These are phyloP conservation scores for Eospalax fontanierii DNA, from an alignment of 2,797 vertebrate species.

Conservation along the genomic window DNA sequence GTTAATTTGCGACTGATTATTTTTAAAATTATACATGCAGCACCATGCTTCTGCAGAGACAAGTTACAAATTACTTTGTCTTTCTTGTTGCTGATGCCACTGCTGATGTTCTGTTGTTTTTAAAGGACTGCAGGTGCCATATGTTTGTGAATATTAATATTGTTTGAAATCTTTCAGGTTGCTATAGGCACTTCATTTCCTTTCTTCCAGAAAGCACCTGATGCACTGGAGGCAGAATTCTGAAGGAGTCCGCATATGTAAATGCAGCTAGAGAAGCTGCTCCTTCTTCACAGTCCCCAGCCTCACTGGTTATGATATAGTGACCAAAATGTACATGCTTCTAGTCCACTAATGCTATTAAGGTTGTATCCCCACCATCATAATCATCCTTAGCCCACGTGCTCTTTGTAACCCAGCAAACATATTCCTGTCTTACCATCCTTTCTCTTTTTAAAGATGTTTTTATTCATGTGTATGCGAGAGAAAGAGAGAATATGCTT, in stretches of 20 bases:
- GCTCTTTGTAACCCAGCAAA: not conserved
- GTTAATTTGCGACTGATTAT: slow-evolving; percentile 76
- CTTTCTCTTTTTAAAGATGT: not conserved
- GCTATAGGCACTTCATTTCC: slow-evolving; percentile 27
- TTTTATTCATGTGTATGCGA: not conserved
- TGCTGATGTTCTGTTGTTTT: slow-evolving; percentile 56
- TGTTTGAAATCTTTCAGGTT: slow-evolving; percentile 41
- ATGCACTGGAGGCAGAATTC: not conserved
- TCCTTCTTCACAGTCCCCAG: not conserved
- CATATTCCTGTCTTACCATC: not conserved
- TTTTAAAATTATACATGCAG: slow-evolving; percentile 71
- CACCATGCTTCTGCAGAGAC: slow-evolving; percentile 38
- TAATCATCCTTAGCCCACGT: too few species aligned
- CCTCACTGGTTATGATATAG: not conserved
- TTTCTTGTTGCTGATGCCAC: not conserved
- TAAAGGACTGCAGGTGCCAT: slow-evolving; percentile 23
- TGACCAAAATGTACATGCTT: too few species aligned
- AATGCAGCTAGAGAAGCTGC: not conserved
- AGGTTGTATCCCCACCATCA: not conserved
- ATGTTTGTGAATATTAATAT: slow-evolving; percentile 71
- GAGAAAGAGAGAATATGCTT: too few species aligned
- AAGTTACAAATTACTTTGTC: slow-evolving; percentile 62
- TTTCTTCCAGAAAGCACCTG: not conserved
- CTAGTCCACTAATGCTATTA: not conserved
- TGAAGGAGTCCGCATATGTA: not conserved